Percentiles rank a stretch among this genome's conserved stretches.
phyloP scores from a whole-genome alignment of 2,797 vertebrate species.

The Rousettus madagascariensis region DNA sequence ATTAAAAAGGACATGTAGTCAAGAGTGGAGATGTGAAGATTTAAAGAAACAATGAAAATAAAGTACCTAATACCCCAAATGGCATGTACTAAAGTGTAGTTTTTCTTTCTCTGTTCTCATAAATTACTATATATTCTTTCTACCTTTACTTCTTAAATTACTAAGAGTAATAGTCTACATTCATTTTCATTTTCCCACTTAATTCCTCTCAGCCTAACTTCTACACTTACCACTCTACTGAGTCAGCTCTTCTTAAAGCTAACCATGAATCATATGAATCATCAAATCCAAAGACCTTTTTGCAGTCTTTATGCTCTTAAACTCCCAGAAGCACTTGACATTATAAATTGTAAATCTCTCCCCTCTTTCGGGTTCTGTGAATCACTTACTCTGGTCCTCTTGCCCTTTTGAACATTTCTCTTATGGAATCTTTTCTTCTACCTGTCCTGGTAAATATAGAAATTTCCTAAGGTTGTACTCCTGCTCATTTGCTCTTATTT shows the following conservation, averaged over 20 bases:
- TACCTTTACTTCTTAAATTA: neutral
- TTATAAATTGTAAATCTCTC: neutral
- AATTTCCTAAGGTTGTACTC: conserved; percentile 6
- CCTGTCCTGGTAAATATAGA: neutral
- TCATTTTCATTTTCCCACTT: conserved; percentile 2
- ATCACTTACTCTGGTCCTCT: neutral
- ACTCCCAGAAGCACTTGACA: neutral
- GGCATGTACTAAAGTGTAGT: neutral
- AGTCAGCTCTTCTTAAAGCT: neutral
- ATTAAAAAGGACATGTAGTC: neutral
- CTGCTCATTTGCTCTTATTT: conserved; percentile 19
- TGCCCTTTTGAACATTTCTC: neutral
- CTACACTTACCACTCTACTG: neutral
- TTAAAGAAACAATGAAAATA: conserved; percentile 18
- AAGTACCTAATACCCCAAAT: neutral
- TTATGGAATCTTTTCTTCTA: neutral
- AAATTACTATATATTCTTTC: neutral
- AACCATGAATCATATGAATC: neutral
- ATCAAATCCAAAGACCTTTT: neutral
- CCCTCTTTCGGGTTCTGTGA: neutral
- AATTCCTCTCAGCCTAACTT: neutral
- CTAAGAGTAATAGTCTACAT: neutral
- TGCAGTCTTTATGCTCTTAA: neutral
- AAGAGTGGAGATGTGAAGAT: neutral
- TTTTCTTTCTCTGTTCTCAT: neutral